Base-by-base conservation (phyloP, 2,797 vertebrate genomes). In the Squalus acanthias region DNA sequence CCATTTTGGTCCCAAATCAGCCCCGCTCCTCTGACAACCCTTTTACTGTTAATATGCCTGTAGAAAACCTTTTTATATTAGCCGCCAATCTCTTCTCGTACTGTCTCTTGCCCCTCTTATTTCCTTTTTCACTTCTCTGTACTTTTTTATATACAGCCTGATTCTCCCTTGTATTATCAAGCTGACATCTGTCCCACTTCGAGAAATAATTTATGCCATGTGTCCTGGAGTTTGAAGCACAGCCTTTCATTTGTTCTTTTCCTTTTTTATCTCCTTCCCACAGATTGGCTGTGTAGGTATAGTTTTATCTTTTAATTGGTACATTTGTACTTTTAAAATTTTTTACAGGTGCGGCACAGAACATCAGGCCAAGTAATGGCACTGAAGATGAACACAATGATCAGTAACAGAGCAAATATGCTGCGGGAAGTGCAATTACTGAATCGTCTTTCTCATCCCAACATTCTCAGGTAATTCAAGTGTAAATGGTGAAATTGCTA, bases 361-460 rank as follows among this genome's bases (percentile, higher is more conserved):
- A 98, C 98, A 92, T 99, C 99, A 87, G 99, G 98, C 97, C 99
- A 99, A 97, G 98, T 99, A 85, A 99, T 99, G 99, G 99, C 99
- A 97, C 98, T 99, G 97, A 99, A 99, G 98, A 99, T 99, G 99
- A 99, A 99, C 98, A 99, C 98, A 3, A 97, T 99, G 97, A 99
- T 98, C 98, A 99, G 99, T 97, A 99, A 99, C 98, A 98, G 99
- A 97, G 99, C 99, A 67, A 99, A 99, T 97, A 99, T 99, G 99
- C 97, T 99, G 97, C 98, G 99, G 97, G 99, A 99, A 97, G 99
- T 99, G 94, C 99, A 99, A 95, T 98, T 99, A 88, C 99, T 99
- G 99, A 99, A 99, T 97, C 98, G 99, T 82, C 99, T 99, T 65
- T 99, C 98, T 29, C 99, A 99, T 97, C 99, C 99, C 63, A 99